Evolutionary conservation across 2,888 invertebrate species (phyloP).

Genomic region (Rhingia rostrata): DNA sequence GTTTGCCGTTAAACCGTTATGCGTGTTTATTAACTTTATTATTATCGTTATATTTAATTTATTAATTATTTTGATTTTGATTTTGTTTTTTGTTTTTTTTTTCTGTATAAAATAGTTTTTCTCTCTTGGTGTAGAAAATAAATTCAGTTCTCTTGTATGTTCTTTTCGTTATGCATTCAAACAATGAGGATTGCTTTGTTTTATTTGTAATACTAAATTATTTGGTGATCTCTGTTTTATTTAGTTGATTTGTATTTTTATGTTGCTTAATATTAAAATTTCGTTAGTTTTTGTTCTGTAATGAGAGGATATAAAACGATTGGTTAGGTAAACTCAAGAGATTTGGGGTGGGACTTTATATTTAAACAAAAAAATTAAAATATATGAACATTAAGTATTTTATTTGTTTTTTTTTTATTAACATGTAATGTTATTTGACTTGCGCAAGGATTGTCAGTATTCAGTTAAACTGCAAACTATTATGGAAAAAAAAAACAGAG

Average conservation of each 20-base stretch:
- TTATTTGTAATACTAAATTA: constrained; percentile 3
- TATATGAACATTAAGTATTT: background rate
- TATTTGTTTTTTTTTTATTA: no score
- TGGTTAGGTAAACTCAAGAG: background rate
- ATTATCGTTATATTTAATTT: constrained; percentile 15
- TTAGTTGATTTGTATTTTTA: background rate
- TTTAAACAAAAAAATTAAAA: background rate
- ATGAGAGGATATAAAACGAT: constrained; percentile 3
- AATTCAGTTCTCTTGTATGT: constrained; percentile 45
- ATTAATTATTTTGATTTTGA: background rate
- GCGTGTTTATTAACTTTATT: background rate
- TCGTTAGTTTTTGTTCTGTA: constrained; percentile 27
- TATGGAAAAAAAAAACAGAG: no score
- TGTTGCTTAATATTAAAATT: constrained; percentile 5
- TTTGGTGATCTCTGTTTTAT: background rate
- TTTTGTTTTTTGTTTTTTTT: background rate
- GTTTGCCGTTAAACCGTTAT: constrained; percentile 8
- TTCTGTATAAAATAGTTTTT: constrained; percentile 19
- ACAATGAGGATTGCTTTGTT: constrained; percentile 27
- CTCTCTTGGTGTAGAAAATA: constrained; percentile 40
- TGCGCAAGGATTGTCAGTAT: no score
- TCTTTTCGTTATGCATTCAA: background rate
- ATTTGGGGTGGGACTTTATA: no score
- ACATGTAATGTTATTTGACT: no score
- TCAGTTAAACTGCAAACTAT: no score